Conservation (phyloP, 64 coral and sea anemone genomes). For the Anthopleura sola region DNA sequence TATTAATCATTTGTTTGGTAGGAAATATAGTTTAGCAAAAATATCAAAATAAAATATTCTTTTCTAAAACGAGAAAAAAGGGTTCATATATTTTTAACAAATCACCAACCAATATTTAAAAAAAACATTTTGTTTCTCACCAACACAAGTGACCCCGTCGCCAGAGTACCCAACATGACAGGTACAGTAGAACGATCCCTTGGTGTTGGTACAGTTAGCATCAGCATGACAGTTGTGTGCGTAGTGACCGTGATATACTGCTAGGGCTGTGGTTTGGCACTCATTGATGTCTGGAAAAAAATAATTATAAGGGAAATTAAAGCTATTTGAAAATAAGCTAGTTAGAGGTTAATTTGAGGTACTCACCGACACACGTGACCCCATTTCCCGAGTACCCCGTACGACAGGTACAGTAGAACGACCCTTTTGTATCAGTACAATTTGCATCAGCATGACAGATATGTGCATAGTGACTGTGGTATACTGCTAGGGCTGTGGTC, state of each 20-base stretch:
- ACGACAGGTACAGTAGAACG: slow-evolving; percentile 57
- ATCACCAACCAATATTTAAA: slow-evolving; percentile 8
- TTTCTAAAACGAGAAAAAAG: too few relatives aligned
- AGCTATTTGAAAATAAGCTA: neutral
- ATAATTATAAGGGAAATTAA: neutral
- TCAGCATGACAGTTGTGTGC: slow-evolving; percentile 65
- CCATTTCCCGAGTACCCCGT: slow-evolving; percentile 64
- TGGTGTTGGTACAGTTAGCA: slow-evolving; percentile 71
- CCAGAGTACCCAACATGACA: slow-evolving; percentile 80
- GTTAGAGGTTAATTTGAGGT: neutral
- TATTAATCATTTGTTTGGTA: too few relatives aligned
- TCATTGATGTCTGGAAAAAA: slow-evolving; percentile 50
- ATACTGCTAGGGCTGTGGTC: neutral
- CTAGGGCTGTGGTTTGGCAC: slow-evolving; percentile 24
- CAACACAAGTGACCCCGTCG: slow-evolving; percentile 67
- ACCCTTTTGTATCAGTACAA: slow-evolving; percentile 56
- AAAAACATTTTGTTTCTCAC: slow-evolving; percentile 19
- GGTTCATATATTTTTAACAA: too few relatives aligned
- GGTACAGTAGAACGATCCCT: slow-evolving; percentile 73
- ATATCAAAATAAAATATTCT: too few relatives aligned
- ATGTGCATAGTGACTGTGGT: slow-evolving; percentile 37
- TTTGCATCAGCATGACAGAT: slow-evolving; percentile 52
- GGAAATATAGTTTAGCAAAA: too few relatives aligned
- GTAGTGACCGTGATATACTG: slow-evolving; percentile 46
- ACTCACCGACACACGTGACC: slow-evolving; percentile 38